Evolutionary conservation across 1,140 invertebrate genomes (phyloP).

Genomic region (Euura lappo): DNA sequence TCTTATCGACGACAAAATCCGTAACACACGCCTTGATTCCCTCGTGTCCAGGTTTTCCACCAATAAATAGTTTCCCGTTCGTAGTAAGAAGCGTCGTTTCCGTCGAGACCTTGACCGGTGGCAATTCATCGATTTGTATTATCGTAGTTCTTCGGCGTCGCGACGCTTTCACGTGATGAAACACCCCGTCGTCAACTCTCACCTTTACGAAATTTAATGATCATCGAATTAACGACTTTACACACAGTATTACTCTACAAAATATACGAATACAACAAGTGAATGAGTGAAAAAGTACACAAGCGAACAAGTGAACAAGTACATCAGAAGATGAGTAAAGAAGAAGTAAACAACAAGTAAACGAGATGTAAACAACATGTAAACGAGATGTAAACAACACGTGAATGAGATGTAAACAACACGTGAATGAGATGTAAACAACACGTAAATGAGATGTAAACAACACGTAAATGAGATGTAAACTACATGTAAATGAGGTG

Average conservation of each 20-base stretch:
- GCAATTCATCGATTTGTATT: constrained; percentile 65
- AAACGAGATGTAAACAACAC: constrained; percentile 52
- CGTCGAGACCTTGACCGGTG: constrained; percentile 42
- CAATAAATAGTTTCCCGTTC: constrained; percentile 57
- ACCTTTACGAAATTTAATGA: constrained; percentile 47
- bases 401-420: constrained; percentile 52
- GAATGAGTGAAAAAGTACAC: constrained; percentile 31
- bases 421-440: constrained; percentile 35
- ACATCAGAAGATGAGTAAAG: no score
- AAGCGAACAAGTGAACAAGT: no score
- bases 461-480: no score
- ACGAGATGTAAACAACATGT: constrained; percentile 50
- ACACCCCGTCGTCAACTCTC: constrained; percentile 58
- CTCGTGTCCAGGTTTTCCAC: constrained; percentile 62
- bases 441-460: no score
- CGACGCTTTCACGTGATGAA: constrained; percentile 52
- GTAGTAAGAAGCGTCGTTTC: constrained; percentile 49
- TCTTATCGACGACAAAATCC: constrained; percentile 63
- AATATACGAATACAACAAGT: constrained; percentile 7
- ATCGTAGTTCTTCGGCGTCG: constrained; percentile 60
- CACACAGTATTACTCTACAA: no score
- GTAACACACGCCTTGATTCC: constrained; percentile 71
- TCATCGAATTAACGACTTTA: no score
- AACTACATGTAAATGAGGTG: constrained; percentile 46
- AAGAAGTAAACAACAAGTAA: no score